Evolutionary conservation across 2,888 invertebrate species (phyloP).

Genomic region (Euzophera pinguis): DNA sequence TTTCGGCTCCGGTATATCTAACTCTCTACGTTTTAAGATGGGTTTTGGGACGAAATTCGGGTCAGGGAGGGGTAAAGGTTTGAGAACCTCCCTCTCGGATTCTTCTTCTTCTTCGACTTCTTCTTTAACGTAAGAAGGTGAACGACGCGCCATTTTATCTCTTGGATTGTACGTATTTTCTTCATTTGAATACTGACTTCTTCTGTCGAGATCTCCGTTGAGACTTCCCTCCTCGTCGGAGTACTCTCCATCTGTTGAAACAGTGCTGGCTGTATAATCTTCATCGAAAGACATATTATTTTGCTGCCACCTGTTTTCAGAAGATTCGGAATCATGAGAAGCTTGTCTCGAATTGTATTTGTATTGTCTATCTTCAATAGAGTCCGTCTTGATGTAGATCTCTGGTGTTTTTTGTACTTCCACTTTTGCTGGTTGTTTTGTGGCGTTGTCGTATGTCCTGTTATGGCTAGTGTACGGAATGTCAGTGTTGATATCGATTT

Average conservation of each 20-base stretch:
- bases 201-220: constrained; percentile 52
- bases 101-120: constrained; percentile 54
- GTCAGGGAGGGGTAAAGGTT: constrained; percentile 82
- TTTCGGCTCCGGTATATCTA: constrained; percentile 41
- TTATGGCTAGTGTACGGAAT: constrained; percentile 53
- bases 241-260: constrained; percentile 72
- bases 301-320: constrained; percentile 69
- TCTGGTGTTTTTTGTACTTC: constrained; percentile 39
- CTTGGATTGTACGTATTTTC: constrained; percentile 85
- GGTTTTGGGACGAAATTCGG: constrained; percentile 89
- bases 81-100: constrained; percentile 80
- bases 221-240: constrained; percentile 66
- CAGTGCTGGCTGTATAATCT: constrained; percentile 83
- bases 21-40: constrained; percentile 83
- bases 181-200: constrained; percentile 68
- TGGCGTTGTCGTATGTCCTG: constrained; percentile 28
- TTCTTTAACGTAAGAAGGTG: constrained; percentile 44
- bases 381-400: constrained; percentile 56
- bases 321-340: constrained; percentile 48
- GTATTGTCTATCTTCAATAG: constrained; percentile 48
- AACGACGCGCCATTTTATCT: constrained; percentile 60
- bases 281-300: constrained; percentile 70
- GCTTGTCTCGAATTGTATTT: constrained; percentile 42
- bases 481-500: constrained; percentile 42
- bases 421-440: constrained; percentile 23